phyloP scores from a whole-genome alignment of 64 coral and sea anemone species.

The Pachyseris speciosa region DNA sequence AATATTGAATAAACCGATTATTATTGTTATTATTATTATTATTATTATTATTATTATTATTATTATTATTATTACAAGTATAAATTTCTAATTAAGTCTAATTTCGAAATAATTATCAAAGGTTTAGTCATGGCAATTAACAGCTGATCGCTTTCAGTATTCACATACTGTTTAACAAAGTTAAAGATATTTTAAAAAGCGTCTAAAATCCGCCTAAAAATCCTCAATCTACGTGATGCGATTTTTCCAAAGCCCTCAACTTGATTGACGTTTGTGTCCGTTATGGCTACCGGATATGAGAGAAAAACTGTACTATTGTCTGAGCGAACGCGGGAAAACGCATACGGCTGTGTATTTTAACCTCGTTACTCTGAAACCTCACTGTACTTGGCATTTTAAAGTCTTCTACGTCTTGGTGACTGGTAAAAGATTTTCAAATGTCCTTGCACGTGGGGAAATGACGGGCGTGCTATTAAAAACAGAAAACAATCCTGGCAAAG shows the following conservation, averaged over 20 bases:
- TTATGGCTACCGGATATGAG: neutral
- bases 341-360: neutral
- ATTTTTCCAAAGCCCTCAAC: neutral
- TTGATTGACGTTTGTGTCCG: conserved; percentile 26
- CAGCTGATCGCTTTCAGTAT: too few species aligned
- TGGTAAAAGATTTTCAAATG: neutral
- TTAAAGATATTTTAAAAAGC: too few species aligned
- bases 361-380: neutral
- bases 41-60: too few species aligned
- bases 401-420: neutral
- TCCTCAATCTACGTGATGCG: conserved; percentile 4
- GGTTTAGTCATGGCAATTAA: too few species aligned
- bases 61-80: too few species aligned
- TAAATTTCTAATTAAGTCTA: too few species aligned
- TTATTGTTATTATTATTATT: too few species aligned
- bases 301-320: neutral
- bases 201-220: too few species aligned
- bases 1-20: too few species aligned
- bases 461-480: neutral
- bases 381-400: neutral
- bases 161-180: too few species aligned
- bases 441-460: neutral
- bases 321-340: conserved; percentile 8
- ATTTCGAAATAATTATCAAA: too few species aligned
- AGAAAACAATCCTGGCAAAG: neutral